Evolutionary conservation across 2,888 invertebrate genomes (phyloP).

Genomic region (Boloria selene): DNA sequence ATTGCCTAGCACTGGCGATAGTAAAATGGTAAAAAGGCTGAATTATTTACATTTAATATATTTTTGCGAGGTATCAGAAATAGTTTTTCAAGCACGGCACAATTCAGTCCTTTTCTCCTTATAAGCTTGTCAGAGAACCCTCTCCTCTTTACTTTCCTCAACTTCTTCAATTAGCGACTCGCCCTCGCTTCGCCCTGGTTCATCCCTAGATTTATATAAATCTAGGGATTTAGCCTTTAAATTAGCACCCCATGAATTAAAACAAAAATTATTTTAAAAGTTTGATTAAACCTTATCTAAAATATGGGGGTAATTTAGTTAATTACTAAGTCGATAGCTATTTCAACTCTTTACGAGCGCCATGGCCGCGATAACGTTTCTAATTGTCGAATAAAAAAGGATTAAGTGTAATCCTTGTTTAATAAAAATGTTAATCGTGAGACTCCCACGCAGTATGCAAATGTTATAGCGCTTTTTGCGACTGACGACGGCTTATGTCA

Average conservation of each 20-base stretch:
- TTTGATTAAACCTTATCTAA: slow-evolving; percentile 68
- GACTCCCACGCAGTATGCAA: slow-evolving; percentile 74
- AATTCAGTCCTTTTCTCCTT: too few species aligned
- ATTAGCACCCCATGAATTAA: slow-evolving; percentile 58
- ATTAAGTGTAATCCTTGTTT: slow-evolving; percentile 78
- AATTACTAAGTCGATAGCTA: slow-evolving; percentile 72
- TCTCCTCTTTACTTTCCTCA: too few species aligned
- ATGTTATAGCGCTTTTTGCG: slow-evolving; percentile 63
- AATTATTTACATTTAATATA: too few species aligned
- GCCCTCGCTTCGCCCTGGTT: too few species aligned
- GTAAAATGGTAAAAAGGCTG: too few species aligned
- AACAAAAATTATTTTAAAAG: slow-evolving; percentile 49
- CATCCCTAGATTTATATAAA: too few species aligned
- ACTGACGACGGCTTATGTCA: slow-evolving; percentile 49
- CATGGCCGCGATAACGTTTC: slow-evolving; percentile 72
- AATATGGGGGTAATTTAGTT: slow-evolving; percentile 65
- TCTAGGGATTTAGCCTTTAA: too few species aligned
- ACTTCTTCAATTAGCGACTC: too few species aligned
- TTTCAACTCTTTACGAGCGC: slow-evolving; percentile 80
- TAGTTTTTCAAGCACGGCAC: too few species aligned
- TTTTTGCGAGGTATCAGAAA: too few species aligned
- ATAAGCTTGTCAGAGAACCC: too few species aligned
- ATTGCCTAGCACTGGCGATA: too few species aligned
- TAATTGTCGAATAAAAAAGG: slow-evolving; percentile 83
- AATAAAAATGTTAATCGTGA: slow-evolving; percentile 82